Evolutionary conservation across 2,797 vertebrate species (phyloP).

Genomic region (Clangula hyemalis): DNA sequence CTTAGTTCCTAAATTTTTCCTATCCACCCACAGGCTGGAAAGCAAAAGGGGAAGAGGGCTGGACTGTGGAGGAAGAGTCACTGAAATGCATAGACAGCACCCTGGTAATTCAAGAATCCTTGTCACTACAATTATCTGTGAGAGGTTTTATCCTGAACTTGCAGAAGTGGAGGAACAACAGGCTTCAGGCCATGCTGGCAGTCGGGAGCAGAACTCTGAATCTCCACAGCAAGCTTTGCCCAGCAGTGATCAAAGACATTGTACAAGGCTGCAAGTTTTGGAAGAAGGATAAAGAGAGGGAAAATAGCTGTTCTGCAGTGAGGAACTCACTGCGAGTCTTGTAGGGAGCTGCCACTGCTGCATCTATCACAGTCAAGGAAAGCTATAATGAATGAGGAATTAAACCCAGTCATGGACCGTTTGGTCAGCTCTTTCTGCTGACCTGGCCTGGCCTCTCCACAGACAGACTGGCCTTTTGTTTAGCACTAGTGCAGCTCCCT

Average conservation of each 20-base stretch:
- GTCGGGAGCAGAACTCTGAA: background rate
- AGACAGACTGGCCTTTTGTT: background rate
- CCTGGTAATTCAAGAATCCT: background rate
- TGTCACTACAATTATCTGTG: conserved; percentile 13
- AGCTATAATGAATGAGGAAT: background rate
- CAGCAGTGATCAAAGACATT: background rate
- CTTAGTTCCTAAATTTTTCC: background rate
- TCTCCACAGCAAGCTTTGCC: background rate
- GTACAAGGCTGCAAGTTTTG: background rate
- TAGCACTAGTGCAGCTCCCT: background rate
- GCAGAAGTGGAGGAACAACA: conserved; percentile 20
- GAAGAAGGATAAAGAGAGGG: background rate
- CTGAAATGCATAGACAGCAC: background rate
- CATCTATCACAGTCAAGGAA: background rate
- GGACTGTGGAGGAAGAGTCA: background rate
- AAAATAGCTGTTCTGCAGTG: background rate
- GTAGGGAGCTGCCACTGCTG: background rate
- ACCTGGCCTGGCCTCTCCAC: background rate
- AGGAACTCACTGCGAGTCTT: background rate
- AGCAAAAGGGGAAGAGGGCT: conserved; percentile 9
- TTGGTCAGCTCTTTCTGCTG: background rate
- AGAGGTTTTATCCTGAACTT: conserved; percentile 26
- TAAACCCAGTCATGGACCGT: background rate
- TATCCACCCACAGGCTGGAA: background rate
- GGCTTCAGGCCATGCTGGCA: background rate